A percentile compares a stretch with the other conserved stretches of the same genome.
Conservation (phyloP, 1,140 invertebrate genomes). For the Orchestia grillus region DNA sequence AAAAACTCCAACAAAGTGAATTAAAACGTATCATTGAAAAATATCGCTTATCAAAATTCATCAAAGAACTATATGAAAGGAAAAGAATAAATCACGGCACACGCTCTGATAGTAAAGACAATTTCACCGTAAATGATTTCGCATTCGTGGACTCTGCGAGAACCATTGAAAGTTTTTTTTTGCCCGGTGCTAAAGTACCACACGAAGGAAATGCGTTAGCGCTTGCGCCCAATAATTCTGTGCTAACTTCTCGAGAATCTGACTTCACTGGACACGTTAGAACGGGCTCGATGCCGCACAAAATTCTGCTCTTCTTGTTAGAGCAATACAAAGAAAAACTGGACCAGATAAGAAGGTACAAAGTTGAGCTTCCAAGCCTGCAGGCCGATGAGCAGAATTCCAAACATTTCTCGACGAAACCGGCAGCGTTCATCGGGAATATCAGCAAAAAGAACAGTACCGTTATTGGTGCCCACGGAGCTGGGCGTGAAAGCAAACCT, state of each 20-base stretch:
- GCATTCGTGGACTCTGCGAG: background rate
- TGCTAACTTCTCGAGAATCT: background rate
- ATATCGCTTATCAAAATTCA: background rate
- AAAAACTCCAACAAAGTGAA: background rate
- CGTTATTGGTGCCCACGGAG: background rate
- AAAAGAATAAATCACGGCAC: background rate
- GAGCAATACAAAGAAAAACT: constrained; percentile 42
- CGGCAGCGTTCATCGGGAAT: background rate
- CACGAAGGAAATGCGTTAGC: no score
- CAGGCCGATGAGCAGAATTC: background rate
- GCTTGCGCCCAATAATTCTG: background rate
- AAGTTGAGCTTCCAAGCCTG: background rate
- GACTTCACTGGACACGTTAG: background rate
- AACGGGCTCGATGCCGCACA: constrained; percentile 33
- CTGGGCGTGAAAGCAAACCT: background rate
- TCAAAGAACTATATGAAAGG: background rate
- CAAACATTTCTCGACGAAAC: background rate
- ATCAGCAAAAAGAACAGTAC: background rate
- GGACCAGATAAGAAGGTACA: background rate
- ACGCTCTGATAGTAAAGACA: background rate
- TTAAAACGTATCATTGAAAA: constrained; percentile 3
- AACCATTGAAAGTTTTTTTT: background rate
- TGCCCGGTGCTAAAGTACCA: background rate
- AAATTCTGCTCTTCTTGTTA: constrained; percentile 18
- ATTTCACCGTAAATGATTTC: background rate